phyloP scores from a whole-genome alignment of 2,113 vertebrate species.

The Periophthalmus modestus region DNA sequence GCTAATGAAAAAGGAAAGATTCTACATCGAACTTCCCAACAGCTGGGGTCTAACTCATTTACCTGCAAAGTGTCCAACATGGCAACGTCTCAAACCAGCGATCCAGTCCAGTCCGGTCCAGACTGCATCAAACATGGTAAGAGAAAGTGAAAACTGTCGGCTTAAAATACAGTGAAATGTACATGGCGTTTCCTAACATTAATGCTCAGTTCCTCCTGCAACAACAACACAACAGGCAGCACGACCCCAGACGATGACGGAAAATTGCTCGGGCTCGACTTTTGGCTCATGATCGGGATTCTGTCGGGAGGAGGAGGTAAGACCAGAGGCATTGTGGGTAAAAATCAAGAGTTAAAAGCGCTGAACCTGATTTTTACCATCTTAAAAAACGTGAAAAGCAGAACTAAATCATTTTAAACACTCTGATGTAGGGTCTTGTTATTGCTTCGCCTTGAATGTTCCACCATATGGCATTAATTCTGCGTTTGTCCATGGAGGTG shows the following conservation, averaged over 20 bases:
- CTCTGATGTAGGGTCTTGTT: no score
- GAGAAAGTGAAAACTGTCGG: background rate
- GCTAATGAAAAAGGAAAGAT: rapidly evolving
- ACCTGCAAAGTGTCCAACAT: conserved; percentile 14
- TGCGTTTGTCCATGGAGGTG: no score
- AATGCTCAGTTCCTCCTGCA: background rate
- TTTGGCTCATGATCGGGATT: conserved; percentile 49
- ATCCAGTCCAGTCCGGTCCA: rapidly evolving
- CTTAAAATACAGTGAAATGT: background rate
- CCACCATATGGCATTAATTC: no score
- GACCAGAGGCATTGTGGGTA: conserved; percentile 1
- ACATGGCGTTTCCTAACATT: background rate
- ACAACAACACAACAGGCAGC: background rate
- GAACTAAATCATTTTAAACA: no score
- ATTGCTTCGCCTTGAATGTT: no score
- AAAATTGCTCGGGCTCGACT: conserved; percentile 24
- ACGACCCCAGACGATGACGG: background rate
- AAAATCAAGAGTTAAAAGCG: background rate
- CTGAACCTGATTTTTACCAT: no score
- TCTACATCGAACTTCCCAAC: rapidly evolving
- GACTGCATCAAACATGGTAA: rapidly evolving
- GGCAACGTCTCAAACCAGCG: rapidly evolving
- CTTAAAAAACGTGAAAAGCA: no score
- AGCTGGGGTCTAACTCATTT: rapidly evolving
- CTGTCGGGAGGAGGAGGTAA: conserved; percentile 50